Evolutionary conservation across 2,888 invertebrate genomes (phyloP).

Genomic region (Drosophila basisetae): DNA sequence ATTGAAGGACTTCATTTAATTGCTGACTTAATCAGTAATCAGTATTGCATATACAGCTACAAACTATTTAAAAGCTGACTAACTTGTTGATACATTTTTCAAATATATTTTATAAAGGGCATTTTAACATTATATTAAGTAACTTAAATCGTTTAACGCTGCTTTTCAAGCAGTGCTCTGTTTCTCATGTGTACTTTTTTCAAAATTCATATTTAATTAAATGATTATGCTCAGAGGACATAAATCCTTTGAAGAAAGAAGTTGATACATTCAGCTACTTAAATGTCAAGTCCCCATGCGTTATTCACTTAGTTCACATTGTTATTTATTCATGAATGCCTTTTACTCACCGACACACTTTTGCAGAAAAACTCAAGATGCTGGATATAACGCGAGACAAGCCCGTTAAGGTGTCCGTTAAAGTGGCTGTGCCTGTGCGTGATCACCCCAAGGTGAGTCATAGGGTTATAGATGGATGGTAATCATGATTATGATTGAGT

Average conservation of each 20-base stretch:
- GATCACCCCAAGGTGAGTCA: constrained; percentile 94
- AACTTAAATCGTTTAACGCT: no score
- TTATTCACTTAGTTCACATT: neutral
- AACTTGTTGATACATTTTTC: neutral
- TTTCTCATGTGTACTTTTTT: neutral
- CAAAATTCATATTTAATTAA: neutral
- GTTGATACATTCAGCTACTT: neutral
- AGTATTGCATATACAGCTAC: neutral
- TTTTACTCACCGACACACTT: constrained; percentile 5
- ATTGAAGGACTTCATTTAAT: neutral
- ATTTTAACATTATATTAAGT: neutral
- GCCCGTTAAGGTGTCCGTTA: constrained; percentile 94
- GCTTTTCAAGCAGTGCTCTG: neutral
- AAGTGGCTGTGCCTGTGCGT: constrained; percentile 93
- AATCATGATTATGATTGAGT: constrained; percentile 27
- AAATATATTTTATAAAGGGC: neutral
- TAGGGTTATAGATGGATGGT: constrained; percentile 65
- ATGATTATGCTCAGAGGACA: neutral
- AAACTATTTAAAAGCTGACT: neutral
- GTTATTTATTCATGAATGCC: neutral
- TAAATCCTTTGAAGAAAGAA: neutral
- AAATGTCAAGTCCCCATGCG: neutral
- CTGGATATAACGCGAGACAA: constrained; percentile 94
- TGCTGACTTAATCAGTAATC: neutral
- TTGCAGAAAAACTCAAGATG: constrained; percentile 89